These are phyloP conservation scores for Sprattus sprattus DNA, from an alignment of 2,113 vertebrate genomes.

Conservation along the genomic window DNA sequence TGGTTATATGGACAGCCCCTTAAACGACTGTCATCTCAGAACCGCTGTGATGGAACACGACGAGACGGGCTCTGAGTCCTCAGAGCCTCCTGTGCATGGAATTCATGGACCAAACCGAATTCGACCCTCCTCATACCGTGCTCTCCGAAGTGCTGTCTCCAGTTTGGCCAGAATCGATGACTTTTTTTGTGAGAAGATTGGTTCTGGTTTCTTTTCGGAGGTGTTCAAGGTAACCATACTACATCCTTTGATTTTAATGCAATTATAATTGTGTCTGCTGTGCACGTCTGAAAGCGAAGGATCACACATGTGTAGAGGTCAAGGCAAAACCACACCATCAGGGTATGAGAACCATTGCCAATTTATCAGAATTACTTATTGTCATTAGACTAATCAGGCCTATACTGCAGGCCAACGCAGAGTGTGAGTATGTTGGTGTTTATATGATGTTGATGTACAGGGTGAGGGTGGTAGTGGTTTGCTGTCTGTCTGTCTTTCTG, in stretches of 20 bases:
- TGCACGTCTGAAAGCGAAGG: neutral
- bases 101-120: conserved; percentile 78
- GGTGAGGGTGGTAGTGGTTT: too few relatives aligned
- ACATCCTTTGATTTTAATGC: too few relatives aligned
- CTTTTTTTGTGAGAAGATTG: conserved; percentile 96
- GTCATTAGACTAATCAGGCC: too few relatives aligned
- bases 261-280: neutral
- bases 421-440: too few relatives aligned
- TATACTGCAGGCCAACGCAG: too few relatives aligned
- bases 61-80: conserved; percentile 61
- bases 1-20: conserved; percentile 18
- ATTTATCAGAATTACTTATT: too few relatives aligned
- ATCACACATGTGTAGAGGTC: neutral
- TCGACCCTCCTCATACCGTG: conserved; percentile 87
- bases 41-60: conserved; percentile 63
- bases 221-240: conserved; percentile 84
- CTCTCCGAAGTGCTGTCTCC: conserved; percentile 90
- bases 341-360: too few relatives aligned
- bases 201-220: conserved; percentile 94
- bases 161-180: conserved; percentile 90
- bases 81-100: conserved; percentile 67
- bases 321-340: too few relatives aligned
- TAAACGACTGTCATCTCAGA: conserved; percentile 24
- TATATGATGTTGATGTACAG: too few relatives aligned
- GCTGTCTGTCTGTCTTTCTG: too few relatives aligned